Base-by-base conservation (phyloP, 2,888 invertebrate genomes). In the Lycia hirtaria region DNA sequence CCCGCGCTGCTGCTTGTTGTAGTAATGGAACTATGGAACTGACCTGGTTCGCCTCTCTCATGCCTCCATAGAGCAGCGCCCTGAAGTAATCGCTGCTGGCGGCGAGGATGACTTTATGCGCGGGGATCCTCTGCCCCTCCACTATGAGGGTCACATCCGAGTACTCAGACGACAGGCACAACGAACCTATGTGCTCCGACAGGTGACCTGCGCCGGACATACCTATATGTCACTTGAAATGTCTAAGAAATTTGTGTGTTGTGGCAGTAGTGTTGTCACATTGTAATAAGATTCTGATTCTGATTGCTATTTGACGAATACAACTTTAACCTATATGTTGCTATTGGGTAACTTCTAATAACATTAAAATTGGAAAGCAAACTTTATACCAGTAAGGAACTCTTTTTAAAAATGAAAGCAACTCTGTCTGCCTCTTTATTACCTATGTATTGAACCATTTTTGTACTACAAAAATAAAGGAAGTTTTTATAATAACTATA, bases 21-120 rank as follows among this genome's bases (percentile, higher is more conserved):
- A 28, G 28, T 17, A 17, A 1, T 19, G 9, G 19, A 3, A 41
- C 24, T 35, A 3, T 14, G 7, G 24, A 24, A 30, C 32, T 38
- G 5, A 93, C 93, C 88, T 95, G 94, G 63, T 87, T 93, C 0
- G 96, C 93, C 81, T 96, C 96, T 59, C 94, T 93, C 86, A 96
- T 93, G n/a, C 96, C 96, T 6, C 96, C 96, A 87, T 95, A 96
- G 0, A 96, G 92, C 30, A 96, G 86, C 7, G 96, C 98, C 82
- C 98, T 93, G 86, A 99, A 99, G 89, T 99, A 99, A 74, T 98
- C 97, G 79, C 98, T 98, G 73, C 99, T 94, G 22, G 98, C 97
- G 0, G 99, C 99, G 51, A 99, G 93, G 70, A 99, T 97, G 4
- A 98, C 95, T 85, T 94, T 92, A 72, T 92, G 92, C 3, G 92